Percentiles rank a stretch among this genome's conserved stretches.
Evolutionary conservation across 2,888 invertebrate species (phyloP).

Genomic region (Plebejus anna): DNA sequence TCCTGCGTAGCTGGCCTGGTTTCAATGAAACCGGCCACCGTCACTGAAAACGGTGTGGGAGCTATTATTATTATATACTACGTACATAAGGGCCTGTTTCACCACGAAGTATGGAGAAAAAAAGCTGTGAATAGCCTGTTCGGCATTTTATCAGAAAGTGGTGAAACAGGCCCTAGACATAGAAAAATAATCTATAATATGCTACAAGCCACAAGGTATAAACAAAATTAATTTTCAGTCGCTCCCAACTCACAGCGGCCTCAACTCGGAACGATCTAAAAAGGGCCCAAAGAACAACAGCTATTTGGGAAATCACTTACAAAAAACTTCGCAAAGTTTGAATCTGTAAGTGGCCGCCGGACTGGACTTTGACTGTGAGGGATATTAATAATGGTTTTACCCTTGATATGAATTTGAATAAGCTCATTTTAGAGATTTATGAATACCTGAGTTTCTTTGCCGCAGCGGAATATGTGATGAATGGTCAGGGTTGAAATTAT

Average conservation of each 20-base stretch:
- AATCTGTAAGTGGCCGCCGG: conserved; percentile 21
- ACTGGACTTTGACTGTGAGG: conserved; percentile 16
- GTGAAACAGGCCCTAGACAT: too few relatives aligned
- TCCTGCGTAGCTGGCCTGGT: too few relatives aligned
- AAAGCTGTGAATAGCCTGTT: not conserved
- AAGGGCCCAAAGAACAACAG: not conserved
- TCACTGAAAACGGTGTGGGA: too few relatives aligned
- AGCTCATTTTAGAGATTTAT: conserved; percentile 24
- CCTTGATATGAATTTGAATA: conserved; percentile 28
- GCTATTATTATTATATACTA: too few relatives aligned
- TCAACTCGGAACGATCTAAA: not conserved
- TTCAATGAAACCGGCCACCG: too few relatives aligned
- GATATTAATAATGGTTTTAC: conserved; percentile 28
- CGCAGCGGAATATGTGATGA: conserved; percentile 5
- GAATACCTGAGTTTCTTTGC: conserved; percentile 23
- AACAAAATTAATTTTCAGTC: not conserved
- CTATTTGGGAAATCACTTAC: conserved; percentile 18
- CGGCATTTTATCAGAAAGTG: too few relatives aligned
- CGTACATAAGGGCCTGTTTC: too few relatives aligned
- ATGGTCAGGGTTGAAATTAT: conserved; percentile 2
- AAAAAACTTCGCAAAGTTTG: conserved; percentile 15
- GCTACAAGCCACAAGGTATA: not conserved
- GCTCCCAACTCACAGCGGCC: not conserved
- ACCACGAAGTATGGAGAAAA: too few relatives aligned
- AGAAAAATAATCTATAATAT: not conserved